These are phyloP conservation scores for Apoderus coryli DNA, from an alignment of 2,888 invertebrate species.

Conservation along the genomic window DNA sequence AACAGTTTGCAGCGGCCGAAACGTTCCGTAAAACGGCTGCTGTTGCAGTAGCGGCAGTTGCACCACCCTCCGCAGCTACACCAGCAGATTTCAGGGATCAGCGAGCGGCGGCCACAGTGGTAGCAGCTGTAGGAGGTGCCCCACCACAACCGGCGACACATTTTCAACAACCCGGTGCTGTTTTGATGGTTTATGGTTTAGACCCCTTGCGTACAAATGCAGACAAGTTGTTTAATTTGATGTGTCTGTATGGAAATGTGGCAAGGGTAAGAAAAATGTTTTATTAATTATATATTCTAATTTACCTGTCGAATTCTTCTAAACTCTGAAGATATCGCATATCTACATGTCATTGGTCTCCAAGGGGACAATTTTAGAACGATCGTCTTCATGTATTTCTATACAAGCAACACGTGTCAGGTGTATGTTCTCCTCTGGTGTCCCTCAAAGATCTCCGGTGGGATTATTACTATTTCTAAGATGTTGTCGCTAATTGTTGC, in stretches of 20 bases:
- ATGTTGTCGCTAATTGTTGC: too few species aligned
- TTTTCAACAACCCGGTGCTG: slow-evolving; percentile 60
- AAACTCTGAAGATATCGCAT: too few species aligned
- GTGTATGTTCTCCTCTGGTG: too few species aligned
- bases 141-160: slow-evolving; percentile 38
- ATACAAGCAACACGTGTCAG: too few species aligned
- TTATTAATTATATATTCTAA: too few species aligned
- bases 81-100: slow-evolving; percentile 24
- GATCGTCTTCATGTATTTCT: too few species aligned
- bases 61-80: slow-evolving; percentile 23
- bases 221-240: slow-evolving; percentile 91
- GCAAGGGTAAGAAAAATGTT: slow-evolving; percentile 66
- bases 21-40: slow-evolving; percentile 34
- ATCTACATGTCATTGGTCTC: too few species aligned
- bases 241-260: slow-evolving; percentile 98
- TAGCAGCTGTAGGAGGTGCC: slow-evolving; percentile 18
- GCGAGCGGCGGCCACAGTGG: slow-evolving; percentile 19
- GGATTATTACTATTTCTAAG: too few species aligned
- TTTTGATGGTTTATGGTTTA: slow-evolving; percentile 97
- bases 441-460: too few species aligned
- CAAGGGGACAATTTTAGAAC: too few species aligned
- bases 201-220: slow-evolving; percentile 89
- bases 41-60: slow-evolving; percentile 24
- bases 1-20: slow-evolving; percentile 27
- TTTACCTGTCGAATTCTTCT: too few species aligned